These are phyloP conservation scores for Axinella damicornis DNA, from an alignment of 37 sponge, comb jelly and placozoan species.

Conservation along the genomic window DNA sequence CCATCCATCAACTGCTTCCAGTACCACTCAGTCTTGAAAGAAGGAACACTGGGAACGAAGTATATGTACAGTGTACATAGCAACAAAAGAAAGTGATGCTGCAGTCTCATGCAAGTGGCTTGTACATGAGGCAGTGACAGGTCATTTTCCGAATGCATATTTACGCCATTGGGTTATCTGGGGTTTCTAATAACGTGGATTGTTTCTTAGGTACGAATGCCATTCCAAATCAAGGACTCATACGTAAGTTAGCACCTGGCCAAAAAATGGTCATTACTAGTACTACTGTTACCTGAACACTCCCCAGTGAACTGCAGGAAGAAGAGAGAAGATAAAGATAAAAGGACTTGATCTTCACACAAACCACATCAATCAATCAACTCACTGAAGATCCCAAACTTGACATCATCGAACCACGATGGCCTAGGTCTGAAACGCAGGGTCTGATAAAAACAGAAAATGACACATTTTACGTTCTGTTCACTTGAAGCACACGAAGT, in stretches of 20 bases:
- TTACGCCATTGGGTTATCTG: no score
- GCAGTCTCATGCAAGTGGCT: no score
- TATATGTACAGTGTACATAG: no score
- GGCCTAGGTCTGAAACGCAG: conserved; percentile 71
- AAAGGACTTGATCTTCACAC: background rate
- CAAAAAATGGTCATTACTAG: no score
- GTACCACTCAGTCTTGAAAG: conserved; percentile 78
- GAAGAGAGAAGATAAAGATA: background rate
- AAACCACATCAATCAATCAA: no score
- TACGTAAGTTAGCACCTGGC: no score
- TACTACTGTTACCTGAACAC: conserved; percentile 47
- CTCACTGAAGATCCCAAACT: conserved; percentile 85
- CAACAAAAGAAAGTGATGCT: no score
- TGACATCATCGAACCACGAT: conserved; percentile 80
- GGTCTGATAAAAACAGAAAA: conserved; percentile 37
- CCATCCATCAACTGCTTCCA: conserved; percentile 69
- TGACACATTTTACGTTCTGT: background rate
- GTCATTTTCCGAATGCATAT: no score
- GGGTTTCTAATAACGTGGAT: no score
- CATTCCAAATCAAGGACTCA: no score
- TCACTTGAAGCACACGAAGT: background rate
- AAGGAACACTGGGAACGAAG: conserved; percentile 76
- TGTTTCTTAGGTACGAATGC: no score
- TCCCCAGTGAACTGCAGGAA: conserved; percentile 67
- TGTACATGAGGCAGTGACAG: no score